phyloP scores from a whole-genome alignment of 1,140 invertebrate genomes.

The Calliopsis andreniformis region DNA sequence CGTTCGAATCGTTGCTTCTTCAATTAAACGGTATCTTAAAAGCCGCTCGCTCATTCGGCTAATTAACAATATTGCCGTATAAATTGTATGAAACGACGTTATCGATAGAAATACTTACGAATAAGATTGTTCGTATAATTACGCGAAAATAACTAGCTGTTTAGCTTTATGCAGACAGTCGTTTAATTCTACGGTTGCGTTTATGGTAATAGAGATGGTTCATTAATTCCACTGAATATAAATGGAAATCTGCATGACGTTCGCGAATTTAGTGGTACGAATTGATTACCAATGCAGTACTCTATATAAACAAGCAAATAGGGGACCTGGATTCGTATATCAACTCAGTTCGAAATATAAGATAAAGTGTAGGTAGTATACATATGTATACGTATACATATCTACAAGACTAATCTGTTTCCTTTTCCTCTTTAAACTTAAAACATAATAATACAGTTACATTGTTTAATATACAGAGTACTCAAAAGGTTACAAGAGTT shows the following conservation, averaged over 20 bases:
- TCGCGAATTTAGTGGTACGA: too few species aligned
- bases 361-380: too few species aligned
- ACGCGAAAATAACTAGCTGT: background rate
- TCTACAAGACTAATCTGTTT: too few species aligned
- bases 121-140: conserved; percentile 15
- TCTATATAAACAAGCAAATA: too few species aligned
- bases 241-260: background rate
- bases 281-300: too few species aligned
- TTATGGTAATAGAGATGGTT: conserved; percentile 8
- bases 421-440: too few species aligned
- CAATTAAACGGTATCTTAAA: conserved; percentile 30
- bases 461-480: too few species aligned
- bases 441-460: too few species aligned
- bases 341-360: too few species aligned
- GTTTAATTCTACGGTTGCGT: background rate
- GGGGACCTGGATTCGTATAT: too few species aligned
- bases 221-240: background rate
- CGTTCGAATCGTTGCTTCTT: background rate
- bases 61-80: conserved; percentile 13
- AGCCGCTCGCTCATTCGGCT: conserved; percentile 14
- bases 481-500: too few species aligned
- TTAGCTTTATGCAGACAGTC: background rate
- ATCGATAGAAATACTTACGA: background rate
- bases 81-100: conserved; percentile 7
- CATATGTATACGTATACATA: too few species aligned